Evolutionary conservation across 2,797 vertebrate genomes (phyloP), one percentile per base, ranked within the genome.

Genomic region (Lacerta bilineata): DNA sequence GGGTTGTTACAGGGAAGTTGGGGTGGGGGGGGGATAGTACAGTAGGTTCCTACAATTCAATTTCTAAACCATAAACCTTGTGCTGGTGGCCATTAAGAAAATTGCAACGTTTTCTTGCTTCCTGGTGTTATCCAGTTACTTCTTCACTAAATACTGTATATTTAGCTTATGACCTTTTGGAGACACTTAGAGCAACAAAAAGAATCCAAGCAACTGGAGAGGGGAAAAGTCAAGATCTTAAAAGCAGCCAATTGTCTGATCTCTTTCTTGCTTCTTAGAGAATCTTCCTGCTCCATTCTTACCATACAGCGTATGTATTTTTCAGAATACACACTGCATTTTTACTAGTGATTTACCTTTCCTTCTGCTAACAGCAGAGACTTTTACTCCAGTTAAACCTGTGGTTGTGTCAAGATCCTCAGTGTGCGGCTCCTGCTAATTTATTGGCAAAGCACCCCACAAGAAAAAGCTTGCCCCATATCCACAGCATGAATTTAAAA

Each of bases 51-150:
- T 94, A 75, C 90, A 95, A 95, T 96, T 95, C 89, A 95, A 96
- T 96, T 96, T 95, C 90, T 91, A 93, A 93, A 89, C 93, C 93
- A 90, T 93, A 95, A 95, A 95, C 92, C 95, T 94, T 91, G 93
- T 94, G 92, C 93, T 79, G 93, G 84, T 93, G 93, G 91, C 95
- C 95, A 95, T 95, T 95, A 96, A 91, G 94, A 95, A 95, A 95
- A 95, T 94, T 92, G 94, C 93, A 94, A 89, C 90, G 91, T 95
- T 93, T 94, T 93, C 92, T 93, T 91, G 92, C 94, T 96, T 95
- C 95, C 95, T 93, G 91, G 92, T 94, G 89, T 94, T 93, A 95
- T 95, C 95, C 94, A 96, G 95, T 96, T 96, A 95, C 93, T 94
- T 94, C 93, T 95, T 94, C 94, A 93, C 92, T 10, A 50, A 94